phyloP scores from a whole-genome alignment of 2,797 vertebrate species.

The Gymnoscopelus braueri region DNA sequence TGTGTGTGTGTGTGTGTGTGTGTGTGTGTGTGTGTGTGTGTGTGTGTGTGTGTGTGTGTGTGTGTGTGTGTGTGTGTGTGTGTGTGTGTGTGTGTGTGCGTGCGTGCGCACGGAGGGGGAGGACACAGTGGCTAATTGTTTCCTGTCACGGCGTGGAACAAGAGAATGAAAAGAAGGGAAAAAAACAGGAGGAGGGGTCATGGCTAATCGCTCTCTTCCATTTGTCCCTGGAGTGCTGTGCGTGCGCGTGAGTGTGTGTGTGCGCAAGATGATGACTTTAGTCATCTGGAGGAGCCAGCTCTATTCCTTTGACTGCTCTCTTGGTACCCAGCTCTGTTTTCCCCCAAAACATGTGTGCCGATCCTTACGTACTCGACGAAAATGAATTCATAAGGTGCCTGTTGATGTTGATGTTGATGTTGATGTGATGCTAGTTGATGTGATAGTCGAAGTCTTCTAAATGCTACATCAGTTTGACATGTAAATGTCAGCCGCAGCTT shows the following conservation, averaged over 20 bases:
- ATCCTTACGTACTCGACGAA: too few species aligned
- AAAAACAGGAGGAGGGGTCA: slow-evolving; percentile 53
- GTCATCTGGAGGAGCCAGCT: not conserved
- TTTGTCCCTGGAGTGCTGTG: slow-evolving; percentile 47
- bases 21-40: not conserved
- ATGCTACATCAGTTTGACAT: too few species aligned
- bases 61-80: slow-evolving; percentile 20
- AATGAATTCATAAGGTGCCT: too few species aligned
- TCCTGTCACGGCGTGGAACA: slow-evolving; percentile 61
- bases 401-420: too few species aligned
- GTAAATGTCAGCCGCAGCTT: too few species aligned
- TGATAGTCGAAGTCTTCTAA: too few species aligned
- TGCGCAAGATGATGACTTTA: not conserved
- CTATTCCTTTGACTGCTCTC: not conserved
- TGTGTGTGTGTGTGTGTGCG: slow-evolving; percentile 61
- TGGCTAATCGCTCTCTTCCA: slow-evolving; percentile 59
- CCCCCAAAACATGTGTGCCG: too few species aligned
- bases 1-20: slow-evolving; percentile 60
- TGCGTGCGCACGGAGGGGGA: slow-evolving; percentile 70
- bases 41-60: slow-evolving; percentile 3
- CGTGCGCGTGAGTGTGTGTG: slow-evolving; percentile 11
- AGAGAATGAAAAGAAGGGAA: slow-evolving; percentile 67
- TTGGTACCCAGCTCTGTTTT: too few species aligned
- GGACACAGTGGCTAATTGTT: slow-evolving; percentile 77
- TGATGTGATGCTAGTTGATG: too few species aligned